Base-by-base conservation (phyloP, 2,888 invertebrate genomes). In the Octodonta nipae region DNA sequence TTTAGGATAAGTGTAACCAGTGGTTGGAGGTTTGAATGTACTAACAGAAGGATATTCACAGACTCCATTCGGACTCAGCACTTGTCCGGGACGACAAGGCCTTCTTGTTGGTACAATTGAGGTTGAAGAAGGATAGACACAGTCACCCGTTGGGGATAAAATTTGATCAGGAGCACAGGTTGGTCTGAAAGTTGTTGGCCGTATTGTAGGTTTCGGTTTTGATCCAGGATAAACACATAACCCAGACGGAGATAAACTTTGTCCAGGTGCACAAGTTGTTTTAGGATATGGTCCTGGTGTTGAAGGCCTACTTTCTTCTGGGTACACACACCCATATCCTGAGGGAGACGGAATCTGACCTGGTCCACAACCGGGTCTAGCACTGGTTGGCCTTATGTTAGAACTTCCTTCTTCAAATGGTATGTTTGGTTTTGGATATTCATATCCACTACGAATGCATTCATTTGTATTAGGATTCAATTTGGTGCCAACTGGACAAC, bases 81-180 rank as follows among this genome's bases (percentile, higher is more conserved):
- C 17, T 30, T 37, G 36, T 8, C 35, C 40, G 8, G 37, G 34
- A 24, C 15, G 22, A 28, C 40, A 40, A 20, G 28, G 11, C 22
- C 5, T 27, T 5, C 7, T 26, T 34, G 27, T 27, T 6, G 36
- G 37, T 15, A 7, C 20, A 13, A 13, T 2, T n/a, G 28, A 24
- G 25, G 35, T 11, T 5, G 11, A 10, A 13, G 29, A 12, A 11
- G 37, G 28, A 15, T 28, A 26, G 2, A 27, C 36, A 32, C 14
- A 40, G 25, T 13, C 33, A 26, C 47, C 43, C 5, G 37, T 34
- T 15, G 38, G 26, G 30, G 38, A 36, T 16, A 40, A 26, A 17
- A 38, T 29, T 39, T 45, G 37, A 16, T 47, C 47, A 20, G 42
- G 40, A 7, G 16, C 16, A 13, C 30, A 36, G 13, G 5, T 6